These are phyloP conservation scores for Tetrapedia diversipes DNA, from an alignment of 2,888 invertebrate species.

Conservation along the genomic window DNA sequence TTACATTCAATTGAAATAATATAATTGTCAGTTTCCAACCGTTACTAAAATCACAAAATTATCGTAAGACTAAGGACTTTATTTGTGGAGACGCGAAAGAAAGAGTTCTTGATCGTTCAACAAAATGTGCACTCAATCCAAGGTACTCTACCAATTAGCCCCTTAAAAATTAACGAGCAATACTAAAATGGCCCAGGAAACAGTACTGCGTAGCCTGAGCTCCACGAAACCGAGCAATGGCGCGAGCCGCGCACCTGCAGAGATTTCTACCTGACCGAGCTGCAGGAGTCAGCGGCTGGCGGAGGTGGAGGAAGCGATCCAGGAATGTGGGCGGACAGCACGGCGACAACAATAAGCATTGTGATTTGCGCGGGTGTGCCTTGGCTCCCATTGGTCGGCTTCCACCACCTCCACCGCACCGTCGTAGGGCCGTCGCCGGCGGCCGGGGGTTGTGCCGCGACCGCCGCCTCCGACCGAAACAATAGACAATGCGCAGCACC, in stretches of 20 bases:
- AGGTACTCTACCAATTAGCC: no score
- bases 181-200: no score
- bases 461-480: conserved; percentile 73
- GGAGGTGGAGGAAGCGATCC: conserved; percentile 67
- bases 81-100: no score
- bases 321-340: conserved; percentile 79
- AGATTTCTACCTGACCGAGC: conserved; percentile 62
- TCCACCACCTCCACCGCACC: conserved; percentile 73
- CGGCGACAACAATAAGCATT: conserved; percentile 82
- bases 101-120: no score
- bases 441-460: conserved; percentile 75
- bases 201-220: no score
- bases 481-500: conserved; percentile 79
- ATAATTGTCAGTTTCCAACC: no score
- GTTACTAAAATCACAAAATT: no score
- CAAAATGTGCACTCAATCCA: no score
- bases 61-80: no score
- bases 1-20: no score
- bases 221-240: conserved; percentile 2
- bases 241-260: conserved; percentile 48
- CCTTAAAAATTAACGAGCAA: no score
- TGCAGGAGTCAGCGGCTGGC: conserved; percentile 43
- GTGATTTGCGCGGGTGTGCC: conserved; percentile 82
- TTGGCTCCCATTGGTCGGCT: conserved; percentile 75
- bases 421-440: conserved; percentile 74